Evolutionary conservation across 1,140 invertebrate genomes (phyloP), one percentile per base, ranked within the genome.

Genomic region (Hylaeus anthracinus): DNA sequence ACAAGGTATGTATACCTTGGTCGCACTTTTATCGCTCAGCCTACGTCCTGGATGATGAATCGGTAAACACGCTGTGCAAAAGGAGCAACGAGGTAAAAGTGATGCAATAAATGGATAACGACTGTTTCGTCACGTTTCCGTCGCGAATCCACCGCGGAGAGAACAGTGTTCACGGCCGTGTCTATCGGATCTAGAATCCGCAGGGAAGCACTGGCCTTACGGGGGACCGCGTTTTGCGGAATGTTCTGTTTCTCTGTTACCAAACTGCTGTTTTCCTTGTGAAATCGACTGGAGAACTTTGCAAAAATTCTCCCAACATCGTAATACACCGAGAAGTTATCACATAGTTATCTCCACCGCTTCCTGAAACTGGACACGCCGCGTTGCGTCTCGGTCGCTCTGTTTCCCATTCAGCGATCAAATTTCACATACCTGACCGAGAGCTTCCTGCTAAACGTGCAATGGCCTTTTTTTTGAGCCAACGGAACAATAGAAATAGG

Each of bases 111-210:
- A 41, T 79, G 75, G 63, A 65, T 82, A 79, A 82, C 81, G 72
- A 79, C 75, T 45, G 81, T 82, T 82, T 79, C 81, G 75, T 79
- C 75, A 79, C 70, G 67, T 82, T 82, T 82, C 75, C 81, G 75
- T 79, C 69, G 66, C 37, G 67, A 37, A 67, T 78, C 65, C 58
- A 37, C 64, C 15, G 67, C 65, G 26, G 64, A 65, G 43, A 72
- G 65, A 60, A 51, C 53, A 55, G 61, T 82, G 67, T 82, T 79
- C 81, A 82, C 41, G 56, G 76, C 81, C 76, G 81, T 82, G 70
- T 79, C 81, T 79, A 79, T 82, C 79, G 58, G 15, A 81, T 81
- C 60, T 76, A 43, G 56, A 70, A 12, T 53, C 65, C 45, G 72
- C 72, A 41, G 15, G 56, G 12, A 81, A 81, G 48, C 79, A 77